Conservation (phyloP, 2,797 vertebrate genomes). For the Miichthys miiuy region DNA sequence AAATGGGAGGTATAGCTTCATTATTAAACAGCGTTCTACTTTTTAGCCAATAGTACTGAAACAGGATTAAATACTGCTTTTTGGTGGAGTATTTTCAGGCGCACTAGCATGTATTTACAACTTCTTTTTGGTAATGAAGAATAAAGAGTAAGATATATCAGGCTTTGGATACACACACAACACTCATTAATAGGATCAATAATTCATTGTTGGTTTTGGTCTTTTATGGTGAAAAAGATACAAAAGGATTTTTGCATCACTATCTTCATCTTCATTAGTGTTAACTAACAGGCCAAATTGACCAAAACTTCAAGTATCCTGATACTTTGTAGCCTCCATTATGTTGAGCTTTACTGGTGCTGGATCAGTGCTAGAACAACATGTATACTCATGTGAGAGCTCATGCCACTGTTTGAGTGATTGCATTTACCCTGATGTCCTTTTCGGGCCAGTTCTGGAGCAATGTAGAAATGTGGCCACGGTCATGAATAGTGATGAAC, state of each 20-base stretch:
- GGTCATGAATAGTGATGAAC: constrained; percentile 96
- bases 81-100: not conserved
- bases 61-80: not conserved
- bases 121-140: not conserved
- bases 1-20: not conserved
- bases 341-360: not conserved
- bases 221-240: not conserved
- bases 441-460: constrained; percentile 95
- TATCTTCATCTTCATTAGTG: not conserved
- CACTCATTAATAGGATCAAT: not conserved
- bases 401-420: not conserved
- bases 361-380: not conserved
- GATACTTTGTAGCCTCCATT: not conserved
- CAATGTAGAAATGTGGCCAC: constrained; percentile 91
- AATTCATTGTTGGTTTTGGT: not conserved
- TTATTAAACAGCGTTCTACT: not conserved
- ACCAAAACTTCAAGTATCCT: not conserved
- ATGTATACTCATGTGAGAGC: not conserved
- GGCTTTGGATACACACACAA: not conserved
- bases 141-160: not conserved
- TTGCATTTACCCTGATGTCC: constrained; percentile 87
- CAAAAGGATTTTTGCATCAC: not conserved
- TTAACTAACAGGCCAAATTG: not conserved
- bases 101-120: not conserved
- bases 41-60: not conserved